Percentiles rank a stretch among this genome's conserved stretches.
Conservation (phyloP, 2,888 invertebrate species). For the Pantelozetes paolii region DNA sequence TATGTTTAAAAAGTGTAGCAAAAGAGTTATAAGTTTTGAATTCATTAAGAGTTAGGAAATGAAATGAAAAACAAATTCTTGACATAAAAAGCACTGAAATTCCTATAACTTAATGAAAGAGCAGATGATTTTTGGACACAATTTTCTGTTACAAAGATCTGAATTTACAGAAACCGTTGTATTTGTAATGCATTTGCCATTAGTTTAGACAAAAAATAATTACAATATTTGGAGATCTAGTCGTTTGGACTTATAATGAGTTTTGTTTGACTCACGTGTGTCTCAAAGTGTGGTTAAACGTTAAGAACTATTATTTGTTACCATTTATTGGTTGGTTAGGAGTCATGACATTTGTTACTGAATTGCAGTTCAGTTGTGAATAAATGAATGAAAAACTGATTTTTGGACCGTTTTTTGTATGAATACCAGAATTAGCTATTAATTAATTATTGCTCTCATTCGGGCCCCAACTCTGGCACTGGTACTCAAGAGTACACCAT, state of each 20-base stretch:
- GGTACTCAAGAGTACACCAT: not conserved
- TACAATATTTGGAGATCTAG: slow-evolving; percentile 17
- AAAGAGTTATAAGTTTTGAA: not conserved
- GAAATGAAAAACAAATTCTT: not conserved
- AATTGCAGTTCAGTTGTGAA: not conserved
- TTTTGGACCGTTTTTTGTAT: not conserved
- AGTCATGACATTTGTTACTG: slow-evolving; percentile 18
- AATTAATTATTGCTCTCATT: slow-evolving; percentile 34
- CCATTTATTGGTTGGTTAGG: not conserved
- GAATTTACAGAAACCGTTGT: slow-evolving; percentile 10
- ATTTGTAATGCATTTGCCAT: slow-evolving; percentile 31
- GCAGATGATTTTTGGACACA: slow-evolving; percentile 30
- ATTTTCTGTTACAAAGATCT: slow-evolving; percentile 5
- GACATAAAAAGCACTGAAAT: not conserved
- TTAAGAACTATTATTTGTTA: not conserved
- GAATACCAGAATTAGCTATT: not conserved
- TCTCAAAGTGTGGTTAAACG: slow-evolving; percentile 4
- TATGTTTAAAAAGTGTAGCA: no score
- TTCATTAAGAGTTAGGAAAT: not conserved
- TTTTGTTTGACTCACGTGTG: slow-evolving; percentile 11
- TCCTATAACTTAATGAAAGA: not conserved
- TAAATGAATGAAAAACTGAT: slow-evolving; percentile 12
- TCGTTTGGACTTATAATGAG: slow-evolving; percentile 23
- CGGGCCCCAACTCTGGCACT: not conserved
- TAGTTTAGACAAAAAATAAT: slow-evolving; percentile 23